Evolutionary conservation across 2,888 invertebrate species (phyloP).

Genomic region (Nematopogon swammerdamellus): DNA sequence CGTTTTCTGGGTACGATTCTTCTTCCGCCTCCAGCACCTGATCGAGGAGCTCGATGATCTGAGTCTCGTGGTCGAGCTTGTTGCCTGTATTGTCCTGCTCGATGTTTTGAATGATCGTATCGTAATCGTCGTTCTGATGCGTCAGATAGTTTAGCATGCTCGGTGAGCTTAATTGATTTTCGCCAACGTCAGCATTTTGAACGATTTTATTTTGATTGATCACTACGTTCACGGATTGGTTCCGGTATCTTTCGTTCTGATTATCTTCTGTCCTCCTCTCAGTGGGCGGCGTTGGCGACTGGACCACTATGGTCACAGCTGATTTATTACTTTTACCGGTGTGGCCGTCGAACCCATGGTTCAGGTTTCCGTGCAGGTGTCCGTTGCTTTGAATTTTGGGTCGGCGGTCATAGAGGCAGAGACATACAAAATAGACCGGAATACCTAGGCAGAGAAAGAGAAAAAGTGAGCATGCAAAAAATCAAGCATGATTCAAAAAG

Average conservation of each 20-base stretch:
- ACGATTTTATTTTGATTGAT: not conserved
- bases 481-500: not conserved
- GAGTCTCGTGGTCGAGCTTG: slow-evolving; percentile 44
- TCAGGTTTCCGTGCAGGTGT: slow-evolving; percentile 19
- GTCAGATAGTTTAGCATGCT: not conserved
- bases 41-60: slow-evolving; percentile 45
- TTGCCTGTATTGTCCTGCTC: slow-evolving; percentile 30
- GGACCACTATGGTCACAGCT: slow-evolving; percentile 37
- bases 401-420: slow-evolving; percentile 27
- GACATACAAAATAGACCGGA: slow-evolving; percentile 33
- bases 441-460: slow-evolving; percentile 27
- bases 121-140: not conserved
- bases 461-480: not conserved
- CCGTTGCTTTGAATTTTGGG: slow-evolving; percentile 12
- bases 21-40: slow-evolving; percentile 49
- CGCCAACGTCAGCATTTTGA: slow-evolving; percentile 6
- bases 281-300: slow-evolving; percentile 40
- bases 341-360: slow-evolving; percentile 17
- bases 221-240: slow-evolving; percentile 15
- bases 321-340: slow-evolving; percentile 29
- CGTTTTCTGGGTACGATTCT: slow-evolving; percentile 32
- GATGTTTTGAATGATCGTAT: slow-evolving; percentile 18
- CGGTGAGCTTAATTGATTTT: not conserved
- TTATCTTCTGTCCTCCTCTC: slow-evolving; percentile 19
- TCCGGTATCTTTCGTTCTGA: slow-evolving; percentile 16